Base-by-base conservation (phyloP, 2,113 vertebrate genomes). In the Indri indri region DNA sequence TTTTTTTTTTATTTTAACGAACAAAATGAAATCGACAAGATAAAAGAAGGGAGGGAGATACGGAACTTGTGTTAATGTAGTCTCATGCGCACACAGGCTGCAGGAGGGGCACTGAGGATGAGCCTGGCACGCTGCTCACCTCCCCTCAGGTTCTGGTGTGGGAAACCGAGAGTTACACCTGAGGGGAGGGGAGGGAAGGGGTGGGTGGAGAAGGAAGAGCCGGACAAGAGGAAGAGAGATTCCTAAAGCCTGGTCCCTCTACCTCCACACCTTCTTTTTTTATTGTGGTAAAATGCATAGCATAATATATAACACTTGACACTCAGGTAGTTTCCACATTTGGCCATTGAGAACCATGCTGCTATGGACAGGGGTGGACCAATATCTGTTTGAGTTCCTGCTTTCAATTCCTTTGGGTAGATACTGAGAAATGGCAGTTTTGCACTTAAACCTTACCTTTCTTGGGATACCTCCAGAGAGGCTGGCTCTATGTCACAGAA, bases 81-180 rank as follows among this genome's bases (percentile, higher is more conserved):
- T 34, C 42, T 52, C 47, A 40, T 16, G 14, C 16, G 8, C 32
- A 25, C 27, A 12, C 6, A 59, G 71, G 61, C 13, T 18, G 2
- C 3, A 9, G 3, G 20, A 30, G 16, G 5, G n/a, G 45, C 52
- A 50, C 8, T 2, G 34, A 11, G 23, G 50, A 1, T 30, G 52
- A 63, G 34, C 74, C 20, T 34, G 66, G 37, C 18, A 6, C 25
- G 23, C 27, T 2, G 1, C 27, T 57, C 7, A 17, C 23, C 45
- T 76, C 30, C 3, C 2, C 3, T 0, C 8, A 23, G 30, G n/a
- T 5, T 5, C 11, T 3, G 4, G 40, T 3, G 3, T 2, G 5
- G 57, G 16, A 63, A 74, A 47, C 2, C 14, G 18, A 74, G n/a
- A 2, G 0, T 34, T 34, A 54, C 13, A 0, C 22, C 12, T 3